Evolutionary conservation across 2,797 vertebrate species (phyloP).

Genomic region (Holocentrus rufus): DNA sequence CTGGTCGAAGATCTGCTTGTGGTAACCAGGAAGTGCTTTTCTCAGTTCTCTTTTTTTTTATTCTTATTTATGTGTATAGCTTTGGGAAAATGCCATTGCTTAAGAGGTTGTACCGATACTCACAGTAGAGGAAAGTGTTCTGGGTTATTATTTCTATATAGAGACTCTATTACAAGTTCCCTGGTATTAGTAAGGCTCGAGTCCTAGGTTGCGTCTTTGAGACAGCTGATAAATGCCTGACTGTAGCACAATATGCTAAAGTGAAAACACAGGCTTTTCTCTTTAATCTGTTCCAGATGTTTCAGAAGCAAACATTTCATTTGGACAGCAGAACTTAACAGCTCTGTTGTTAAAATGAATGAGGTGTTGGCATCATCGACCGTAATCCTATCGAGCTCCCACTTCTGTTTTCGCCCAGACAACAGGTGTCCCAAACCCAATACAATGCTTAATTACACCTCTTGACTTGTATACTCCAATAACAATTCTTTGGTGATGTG

Average conservation of each 20-base stretch:
- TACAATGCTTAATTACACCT: neutral
- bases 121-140: too few relatives aligned
- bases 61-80: neutral
- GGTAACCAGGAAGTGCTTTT: too few relatives aligned
- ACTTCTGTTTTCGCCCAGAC: slow-evolving; percentile 20
- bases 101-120: too few relatives aligned
- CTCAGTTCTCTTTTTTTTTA: neutral
- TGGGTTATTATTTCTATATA: too few relatives aligned
- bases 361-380: slow-evolving; percentile 23
- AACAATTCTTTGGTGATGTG: neutral
- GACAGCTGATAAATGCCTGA: slow-evolving; percentile 36
- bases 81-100: too few relatives aligned
- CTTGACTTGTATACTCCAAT: neutral
- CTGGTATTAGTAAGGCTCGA: slow-evolving; percentile 8
- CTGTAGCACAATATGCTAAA: slow-evolving; percentile 33
- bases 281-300: slow-evolving; percentile 64
- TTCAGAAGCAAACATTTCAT: slow-evolving; percentile 56
- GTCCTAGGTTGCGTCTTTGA: slow-evolving; percentile 19
- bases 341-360: slow-evolving; percentile 38
- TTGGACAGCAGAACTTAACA: slow-evolving; percentile 41
- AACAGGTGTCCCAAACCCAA: slow-evolving; percentile 23
- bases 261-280: slow-evolving; percentile 25
- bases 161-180: slow-evolving; percentile 16
- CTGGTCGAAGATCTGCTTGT: too few relatives aligned
- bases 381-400: neutral